Percentiles rank a stretch among this genome's conserved stretches.
These are phyloP conservation scores for Morphnarchus princeps DNA, from an alignment of 2,113 vertebrate species.

Conservation along the genomic window DNA sequence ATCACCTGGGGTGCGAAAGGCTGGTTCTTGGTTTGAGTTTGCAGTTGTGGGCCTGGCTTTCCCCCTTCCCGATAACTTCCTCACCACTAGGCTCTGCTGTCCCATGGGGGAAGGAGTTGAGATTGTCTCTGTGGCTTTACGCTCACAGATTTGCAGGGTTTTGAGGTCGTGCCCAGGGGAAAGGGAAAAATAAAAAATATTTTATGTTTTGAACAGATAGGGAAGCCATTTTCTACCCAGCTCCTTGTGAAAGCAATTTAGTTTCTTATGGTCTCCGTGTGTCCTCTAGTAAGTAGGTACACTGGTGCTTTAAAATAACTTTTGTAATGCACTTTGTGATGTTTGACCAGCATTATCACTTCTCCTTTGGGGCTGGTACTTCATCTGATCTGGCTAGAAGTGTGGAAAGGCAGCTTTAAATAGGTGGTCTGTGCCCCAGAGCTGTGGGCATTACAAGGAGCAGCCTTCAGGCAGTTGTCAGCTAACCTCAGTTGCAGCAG, in stretches of 20 bases:
- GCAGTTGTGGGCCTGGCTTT: neutral
- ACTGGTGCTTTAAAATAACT: neutral
- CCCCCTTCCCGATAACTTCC: neutral
- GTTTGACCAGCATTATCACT: neutral
- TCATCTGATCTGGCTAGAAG: neutral
- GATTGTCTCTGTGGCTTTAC: neutral
- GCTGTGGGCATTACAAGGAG: neutral
- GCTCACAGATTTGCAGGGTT: neutral
- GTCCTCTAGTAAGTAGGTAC: neutral
- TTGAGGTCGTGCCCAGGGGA: neutral
- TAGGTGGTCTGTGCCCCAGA: neutral
- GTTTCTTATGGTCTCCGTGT: neutral
- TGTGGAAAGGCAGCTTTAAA: neutral
- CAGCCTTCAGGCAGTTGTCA: neutral
- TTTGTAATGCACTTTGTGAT: neutral
- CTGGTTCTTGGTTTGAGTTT: neutral
- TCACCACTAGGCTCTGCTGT: neutral
- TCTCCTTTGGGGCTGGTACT: neutral
- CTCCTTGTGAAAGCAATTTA: neutral
- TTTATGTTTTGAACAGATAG: neutral
- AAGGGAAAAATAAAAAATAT: neutral
- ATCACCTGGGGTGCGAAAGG: neutral
- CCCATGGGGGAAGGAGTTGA: neutral
- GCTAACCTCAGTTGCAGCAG: neutral
- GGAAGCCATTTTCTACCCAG: neutral